Percentiles rank a stretch among this genome's conserved stretches.
Conservation (phyloP, 2,888 invertebrate species). For the Cryptocephalus primarius region DNA sequence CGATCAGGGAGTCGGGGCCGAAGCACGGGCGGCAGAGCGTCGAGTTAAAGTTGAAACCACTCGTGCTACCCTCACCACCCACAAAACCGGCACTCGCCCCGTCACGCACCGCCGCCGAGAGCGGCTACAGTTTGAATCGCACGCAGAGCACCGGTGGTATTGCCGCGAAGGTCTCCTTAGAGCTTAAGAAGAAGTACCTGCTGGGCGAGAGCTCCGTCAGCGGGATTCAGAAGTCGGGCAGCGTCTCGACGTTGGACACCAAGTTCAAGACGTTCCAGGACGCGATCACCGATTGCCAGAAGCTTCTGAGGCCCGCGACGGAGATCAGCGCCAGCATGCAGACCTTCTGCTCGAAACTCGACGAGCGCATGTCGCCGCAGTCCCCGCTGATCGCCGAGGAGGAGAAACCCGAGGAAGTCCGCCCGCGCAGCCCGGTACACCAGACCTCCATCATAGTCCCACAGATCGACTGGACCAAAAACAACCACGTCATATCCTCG, state of each 20-base stretch:
- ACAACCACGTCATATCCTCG: slow-evolving; percentile 37
- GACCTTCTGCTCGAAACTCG: slow-evolving; percentile 44
- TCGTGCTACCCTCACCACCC: slow-evolving; percentile 24
- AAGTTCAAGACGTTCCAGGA: slow-evolving; percentile 76
- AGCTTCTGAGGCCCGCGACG: slow-evolving; percentile 67
- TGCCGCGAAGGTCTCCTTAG: slow-evolving; percentile 76
- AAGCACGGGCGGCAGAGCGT: slow-evolving; percentile 23
- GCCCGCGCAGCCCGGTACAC: slow-evolving; percentile 50
- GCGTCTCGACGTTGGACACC: slow-evolving; percentile 73
- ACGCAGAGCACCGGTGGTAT: slow-evolving; percentile 81
- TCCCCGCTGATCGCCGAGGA: not conserved
- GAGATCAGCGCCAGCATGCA: slow-evolving; percentile 55
- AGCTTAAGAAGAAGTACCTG: slow-evolving; percentile 75
- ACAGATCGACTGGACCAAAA: slow-evolving; percentile 44
- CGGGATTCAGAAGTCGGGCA: slow-evolving; percentile 69
- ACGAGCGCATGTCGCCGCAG: slow-evolving; percentile 19
- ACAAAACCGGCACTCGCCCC: slow-evolving; percentile 23
- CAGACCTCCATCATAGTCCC: slow-evolving; percentile 57
- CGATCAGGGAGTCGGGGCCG: slow-evolving; percentile 30
- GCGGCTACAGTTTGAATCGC: slow-evolving; percentile 69
- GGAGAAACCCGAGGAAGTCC: slow-evolving; percentile 37
- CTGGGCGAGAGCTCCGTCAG: slow-evolving; percentile 58
- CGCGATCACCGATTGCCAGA: slow-evolving; percentile 81
- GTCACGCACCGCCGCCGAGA: slow-evolving; percentile 19
- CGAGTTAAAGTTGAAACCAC: slow-evolving; percentile 36